Conservation (phyloP, 2,113 vertebrate species). For the Ameiurus melas region DNA sequence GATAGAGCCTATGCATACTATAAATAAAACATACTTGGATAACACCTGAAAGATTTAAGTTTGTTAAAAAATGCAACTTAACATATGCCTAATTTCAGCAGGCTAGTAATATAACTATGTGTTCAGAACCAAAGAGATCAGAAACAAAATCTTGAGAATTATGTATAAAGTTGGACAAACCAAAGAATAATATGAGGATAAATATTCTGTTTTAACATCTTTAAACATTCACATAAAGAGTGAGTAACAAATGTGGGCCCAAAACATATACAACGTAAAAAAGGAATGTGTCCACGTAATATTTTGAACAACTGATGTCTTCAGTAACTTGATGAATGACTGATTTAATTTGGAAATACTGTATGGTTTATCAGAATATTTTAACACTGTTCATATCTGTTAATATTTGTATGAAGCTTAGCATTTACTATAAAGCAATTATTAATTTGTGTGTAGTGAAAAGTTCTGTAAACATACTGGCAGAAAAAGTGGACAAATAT, state of each 20-base stretch:
- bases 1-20: too few relatives aligned
- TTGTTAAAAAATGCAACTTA: too few relatives aligned
- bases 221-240: neutral
- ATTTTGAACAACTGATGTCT: neutral
- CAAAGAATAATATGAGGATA: neutral
- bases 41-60: too few relatives aligned
- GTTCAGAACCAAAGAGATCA: conserved; percentile 51
- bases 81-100: too few relatives aligned
- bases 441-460: neutral
- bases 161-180: conserved; percentile 6
- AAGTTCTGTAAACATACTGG: neutral
- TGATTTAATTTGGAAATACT: neutral
- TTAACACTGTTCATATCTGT: neutral
- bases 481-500: too few relatives aligned
- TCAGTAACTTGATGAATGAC: neutral
- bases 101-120: too few relatives aligned
- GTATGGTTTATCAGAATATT: neutral
- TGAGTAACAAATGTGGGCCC: too few relatives aligned
- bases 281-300: neutral
- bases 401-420: conserved; percentile 25
- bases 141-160: conserved; percentile 39
- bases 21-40: too few relatives aligned
- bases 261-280: neutral
- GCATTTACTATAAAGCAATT: neutral
- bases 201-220: neutral